These are phyloP conservation scores for Nudaria mundana DNA, from an alignment of 2,888 invertebrate species.

Conservation along the genomic window DNA sequence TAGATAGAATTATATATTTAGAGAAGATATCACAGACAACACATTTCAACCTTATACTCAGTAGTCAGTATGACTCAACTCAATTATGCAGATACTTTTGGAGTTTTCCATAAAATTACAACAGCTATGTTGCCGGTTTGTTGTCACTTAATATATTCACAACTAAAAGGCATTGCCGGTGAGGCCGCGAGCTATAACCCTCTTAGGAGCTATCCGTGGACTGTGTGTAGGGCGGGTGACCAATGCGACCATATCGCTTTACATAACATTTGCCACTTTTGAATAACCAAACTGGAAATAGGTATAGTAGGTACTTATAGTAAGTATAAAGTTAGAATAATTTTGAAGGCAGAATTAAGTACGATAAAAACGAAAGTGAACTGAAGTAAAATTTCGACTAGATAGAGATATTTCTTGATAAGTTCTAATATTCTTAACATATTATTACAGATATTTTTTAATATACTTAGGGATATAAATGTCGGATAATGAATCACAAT, in stretches of 20 bases:
- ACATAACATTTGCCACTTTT: constrained; percentile 44
- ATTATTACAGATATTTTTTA: too few species aligned
- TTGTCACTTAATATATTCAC: constrained; percentile 75
- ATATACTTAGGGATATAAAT: too few species aligned
- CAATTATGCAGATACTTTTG: constrained; percentile 55
- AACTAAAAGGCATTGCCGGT: constrained; percentile 70
- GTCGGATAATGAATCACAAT: too few species aligned
- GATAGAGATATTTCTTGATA: too few species aligned
- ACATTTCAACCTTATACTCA: constrained; percentile 25
- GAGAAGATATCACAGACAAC: not conserved
- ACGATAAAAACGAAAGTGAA: too few species aligned
- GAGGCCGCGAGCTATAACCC: constrained; percentile 45
- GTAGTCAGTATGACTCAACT: constrained; percentile 45
- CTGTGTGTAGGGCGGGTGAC: constrained; percentile 58
- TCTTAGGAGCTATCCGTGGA: constrained; percentile 59
- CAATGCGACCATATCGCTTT: constrained; percentile 34
- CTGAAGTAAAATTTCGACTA: too few species aligned
- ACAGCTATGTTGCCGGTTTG: constrained; percentile 47
- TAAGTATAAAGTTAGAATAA: too few species aligned
- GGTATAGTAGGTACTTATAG: too few species aligned
- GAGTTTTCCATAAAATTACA: constrained; percentile 65
- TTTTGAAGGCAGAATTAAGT: too few species aligned
- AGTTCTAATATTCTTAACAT: too few species aligned
- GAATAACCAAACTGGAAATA: constrained; percentile 14
- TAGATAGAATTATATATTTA: too few species aligned